Conservation (phyloP, 2,113 vertebrate genomes). For the Petaurus breviceps region DNA sequence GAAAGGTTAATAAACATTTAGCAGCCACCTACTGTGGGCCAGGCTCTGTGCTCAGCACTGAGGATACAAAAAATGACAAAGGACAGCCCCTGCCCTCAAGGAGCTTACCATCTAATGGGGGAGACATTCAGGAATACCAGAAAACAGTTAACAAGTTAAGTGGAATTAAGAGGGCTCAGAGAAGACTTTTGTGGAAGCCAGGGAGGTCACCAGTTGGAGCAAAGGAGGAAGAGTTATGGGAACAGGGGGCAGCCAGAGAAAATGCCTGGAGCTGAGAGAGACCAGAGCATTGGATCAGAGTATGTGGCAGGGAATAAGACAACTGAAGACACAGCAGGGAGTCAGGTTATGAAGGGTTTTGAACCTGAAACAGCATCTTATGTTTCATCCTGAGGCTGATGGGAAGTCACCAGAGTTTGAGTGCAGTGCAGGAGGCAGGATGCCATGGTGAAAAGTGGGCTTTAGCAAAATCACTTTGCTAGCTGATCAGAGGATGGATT, state of each 20-base stretch:
- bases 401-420: neutral
- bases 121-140: accelerated
- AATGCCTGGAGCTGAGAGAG: no score
- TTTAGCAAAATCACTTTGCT: no score
- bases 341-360: no score
- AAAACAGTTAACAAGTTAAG: neutral
- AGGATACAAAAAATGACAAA: neutral
- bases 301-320: no score
- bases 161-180: neutral
- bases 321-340: no score
- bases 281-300: no score
- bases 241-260: no score
- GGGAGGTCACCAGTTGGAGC: neutral
- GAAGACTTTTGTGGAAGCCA: neutral
- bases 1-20: neutral
- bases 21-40: neutral
- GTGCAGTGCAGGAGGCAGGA: neutral
- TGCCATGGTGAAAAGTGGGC: no score
- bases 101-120: neutral
- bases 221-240: neutral
- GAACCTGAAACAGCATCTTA: neutral
- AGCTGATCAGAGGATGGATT: no score
- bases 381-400: accelerated
- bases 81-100: neutral
- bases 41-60: neutral